phyloP scores from a whole-genome alignment of 2,113 vertebrate species.

The Panthera leo region DNA sequence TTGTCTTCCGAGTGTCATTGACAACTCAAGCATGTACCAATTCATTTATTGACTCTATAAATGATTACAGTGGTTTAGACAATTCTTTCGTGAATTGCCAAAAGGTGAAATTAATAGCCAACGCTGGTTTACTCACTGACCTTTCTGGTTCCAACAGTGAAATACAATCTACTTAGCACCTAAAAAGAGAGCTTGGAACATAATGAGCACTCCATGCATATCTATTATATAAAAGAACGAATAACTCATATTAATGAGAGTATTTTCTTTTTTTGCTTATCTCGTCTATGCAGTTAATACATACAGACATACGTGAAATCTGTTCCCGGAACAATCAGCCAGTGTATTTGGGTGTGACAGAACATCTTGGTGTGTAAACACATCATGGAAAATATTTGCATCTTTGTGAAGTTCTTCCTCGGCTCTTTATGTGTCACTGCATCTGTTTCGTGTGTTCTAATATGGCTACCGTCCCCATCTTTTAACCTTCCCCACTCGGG shows the following conservation, averaged over 20 bases:
- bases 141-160: neutral
- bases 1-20: neutral
- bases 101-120: constrained; percentile 28
- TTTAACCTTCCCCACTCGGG: neutral
- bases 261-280: neutral
- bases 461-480: neutral
- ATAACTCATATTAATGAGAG: neutral
- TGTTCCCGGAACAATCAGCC: neutral
- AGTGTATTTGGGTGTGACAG: neutral
- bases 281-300: neutral
- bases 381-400: neutral
- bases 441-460: neutral
- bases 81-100: neutral
- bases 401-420: neutral
- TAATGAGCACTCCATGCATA: neutral
- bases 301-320: neutral
- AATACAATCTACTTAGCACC: neutral
- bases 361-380: neutral
- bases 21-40: neutral
- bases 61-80: neutral
- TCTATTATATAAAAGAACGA: neutral
- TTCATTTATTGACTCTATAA: neutral
- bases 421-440: neutral
- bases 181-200: neutral
- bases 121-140: neutral